Conservation (phyloP, 2,113 vertebrate genomes). For the Stegostoma tigrinum region DNA sequence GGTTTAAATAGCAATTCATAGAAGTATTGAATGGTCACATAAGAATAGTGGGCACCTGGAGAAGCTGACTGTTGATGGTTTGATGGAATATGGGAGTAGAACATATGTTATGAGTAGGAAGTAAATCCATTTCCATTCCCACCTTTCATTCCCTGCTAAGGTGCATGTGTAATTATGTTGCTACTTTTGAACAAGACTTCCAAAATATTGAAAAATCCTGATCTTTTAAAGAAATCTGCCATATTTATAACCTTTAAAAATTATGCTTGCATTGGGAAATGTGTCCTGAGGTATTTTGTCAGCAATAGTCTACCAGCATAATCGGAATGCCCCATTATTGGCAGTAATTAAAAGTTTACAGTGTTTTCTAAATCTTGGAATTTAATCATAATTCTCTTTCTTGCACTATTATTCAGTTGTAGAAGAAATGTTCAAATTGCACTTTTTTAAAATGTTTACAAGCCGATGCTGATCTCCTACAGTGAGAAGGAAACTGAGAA, state of each 20-base stretch:
- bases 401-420: slow-evolving; percentile 10
- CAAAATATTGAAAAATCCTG: neutral
- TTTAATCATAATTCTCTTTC: slow-evolving; percentile 8
- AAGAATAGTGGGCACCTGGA: neutral
- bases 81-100: too few species aligned
- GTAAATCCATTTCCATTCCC: neutral
- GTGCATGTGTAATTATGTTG: neutral
- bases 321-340: neutral
- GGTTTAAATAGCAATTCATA: neutral
- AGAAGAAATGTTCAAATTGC: neutral
- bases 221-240: slow-evolving; percentile 9
- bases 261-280: neutral
- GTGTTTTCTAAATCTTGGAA: neutral
- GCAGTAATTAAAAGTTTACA: slow-evolving; percentile 31
- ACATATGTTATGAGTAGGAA: neutral
- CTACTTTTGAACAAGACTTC: slow-evolving; percentile 12
- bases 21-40: neutral
- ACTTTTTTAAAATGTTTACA: slow-evolving; percentile 28
- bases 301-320: slow-evolving; percentile 17
- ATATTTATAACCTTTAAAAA: neutral
- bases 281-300: neutral
- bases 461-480: neutral
- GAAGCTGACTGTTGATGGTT: neutral
- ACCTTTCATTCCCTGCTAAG: neutral
- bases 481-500: neutral